A percentile compares a stretch with the other conserved stretches of the same genome.
phyloP scores from a whole-genome alignment of 2,797 vertebrate species.

The Mallotus villosus region DNA sequence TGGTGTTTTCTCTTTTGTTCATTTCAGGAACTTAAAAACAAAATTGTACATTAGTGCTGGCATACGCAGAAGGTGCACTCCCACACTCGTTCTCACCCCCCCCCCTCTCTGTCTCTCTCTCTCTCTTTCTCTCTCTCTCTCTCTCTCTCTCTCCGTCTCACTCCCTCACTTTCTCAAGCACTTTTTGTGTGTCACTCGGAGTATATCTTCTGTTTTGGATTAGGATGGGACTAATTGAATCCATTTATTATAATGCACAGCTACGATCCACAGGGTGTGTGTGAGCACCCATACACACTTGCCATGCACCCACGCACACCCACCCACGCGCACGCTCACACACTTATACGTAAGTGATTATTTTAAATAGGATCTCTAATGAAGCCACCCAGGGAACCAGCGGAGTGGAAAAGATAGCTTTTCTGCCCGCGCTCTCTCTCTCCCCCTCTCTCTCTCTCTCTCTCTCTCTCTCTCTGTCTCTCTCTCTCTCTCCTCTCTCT shows the following conservation, averaged over 20 bases:
- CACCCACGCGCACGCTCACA: background rate
- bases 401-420: constrained; percentile 28
- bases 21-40: too few species aligned
- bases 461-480: background rate
- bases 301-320: background rate
- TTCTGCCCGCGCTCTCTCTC: background rate
- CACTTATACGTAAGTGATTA: constrained; percentile 29
- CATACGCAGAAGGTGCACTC: background rate
- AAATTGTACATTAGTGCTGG: background rate
- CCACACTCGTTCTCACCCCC: background rate
- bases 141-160: background rate
- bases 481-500: too few species aligned
- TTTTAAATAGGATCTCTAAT: constrained; percentile 56
- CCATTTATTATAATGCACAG: constrained; percentile 10
- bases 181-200: background rate
- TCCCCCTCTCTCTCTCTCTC: too few species aligned
- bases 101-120: background rate
- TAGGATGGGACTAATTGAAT: constrained; percentile 47
- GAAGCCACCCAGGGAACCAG: constrained; percentile 44
- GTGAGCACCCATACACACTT: background rate
- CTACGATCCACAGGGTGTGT: background rate
- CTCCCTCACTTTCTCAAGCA: background rate
- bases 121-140: background rate
- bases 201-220: constrained; percentile 13
- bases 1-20: too few species aligned